Percentiles rank a stretch among this genome's conserved stretches.
These are phyloP conservation scores for Chymomyza fuscimana DNA, from an alignment of 2,888 invertebrate genomes.

Conservation along the genomic window DNA sequence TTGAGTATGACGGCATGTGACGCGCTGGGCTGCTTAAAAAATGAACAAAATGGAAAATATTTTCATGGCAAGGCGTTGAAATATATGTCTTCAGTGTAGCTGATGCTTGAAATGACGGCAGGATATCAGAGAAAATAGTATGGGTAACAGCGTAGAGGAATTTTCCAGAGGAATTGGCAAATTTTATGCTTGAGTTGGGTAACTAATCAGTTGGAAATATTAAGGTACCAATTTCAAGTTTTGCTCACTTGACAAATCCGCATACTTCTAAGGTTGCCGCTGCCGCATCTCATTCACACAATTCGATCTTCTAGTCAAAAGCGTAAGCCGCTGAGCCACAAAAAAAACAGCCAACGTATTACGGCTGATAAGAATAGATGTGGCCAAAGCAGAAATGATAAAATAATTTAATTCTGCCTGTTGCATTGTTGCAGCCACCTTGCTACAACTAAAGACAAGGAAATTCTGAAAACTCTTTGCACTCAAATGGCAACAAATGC, in stretches of 20 bases:
- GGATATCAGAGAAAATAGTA: slow-evolving; percentile 24
- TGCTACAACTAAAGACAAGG: no score
- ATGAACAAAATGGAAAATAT: slow-evolving; percentile 43
- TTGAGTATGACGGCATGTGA: slow-evolving; percentile 49
- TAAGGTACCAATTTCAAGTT: neutral
- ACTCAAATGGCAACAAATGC: slow-evolving; percentile 57
- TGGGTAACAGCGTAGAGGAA: slow-evolving; percentile 2
- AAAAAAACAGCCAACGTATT: slow-evolving; percentile 48
- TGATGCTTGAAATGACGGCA: slow-evolving; percentile 47
- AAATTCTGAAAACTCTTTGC: neutral
- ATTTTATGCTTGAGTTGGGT: slow-evolving; percentile 18
- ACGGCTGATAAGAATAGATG: slow-evolving; percentile 16
- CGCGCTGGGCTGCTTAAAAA: slow-evolving; percentile 9
- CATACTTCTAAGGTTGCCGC: slow-evolving; percentile 32
- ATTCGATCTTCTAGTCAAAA: neutral
- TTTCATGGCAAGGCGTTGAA: slow-evolving; percentile 61
- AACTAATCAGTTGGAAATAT: slow-evolving; percentile 50
- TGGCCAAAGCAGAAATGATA: slow-evolving; percentile 37
- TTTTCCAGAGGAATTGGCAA: slow-evolving; percentile 6
- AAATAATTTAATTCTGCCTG: slow-evolving; percentile 56
- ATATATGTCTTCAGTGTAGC: slow-evolving; percentile 32
- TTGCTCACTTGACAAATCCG: slow-evolving; percentile 36
- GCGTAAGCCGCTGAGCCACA: slow-evolving; percentile 25
- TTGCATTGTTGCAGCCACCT: neutral
- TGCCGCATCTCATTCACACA: slow-evolving; percentile 26